Evolutionary conservation across 2,113 vertebrate species (phyloP).

Genomic region (Ptyas mucosa): DNA sequence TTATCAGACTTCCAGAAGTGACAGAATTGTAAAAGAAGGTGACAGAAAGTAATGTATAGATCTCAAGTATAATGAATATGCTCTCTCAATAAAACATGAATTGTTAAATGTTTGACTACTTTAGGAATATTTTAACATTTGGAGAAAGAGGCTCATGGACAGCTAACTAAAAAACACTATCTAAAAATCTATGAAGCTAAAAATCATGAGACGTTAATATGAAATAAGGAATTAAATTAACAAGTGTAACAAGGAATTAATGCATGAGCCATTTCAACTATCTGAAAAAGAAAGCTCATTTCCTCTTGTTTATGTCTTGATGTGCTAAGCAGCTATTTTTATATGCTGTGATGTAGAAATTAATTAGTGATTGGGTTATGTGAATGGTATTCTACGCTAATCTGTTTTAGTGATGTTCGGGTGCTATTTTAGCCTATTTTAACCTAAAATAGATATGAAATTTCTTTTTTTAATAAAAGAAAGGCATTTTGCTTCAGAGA

Average conservation of each 20-base stretch:
- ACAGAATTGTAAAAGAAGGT: neutral
- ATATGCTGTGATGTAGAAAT: neutral
- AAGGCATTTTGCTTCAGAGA: neutral
- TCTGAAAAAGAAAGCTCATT: neutral
- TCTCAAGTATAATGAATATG: neutral
- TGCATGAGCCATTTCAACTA: neutral
- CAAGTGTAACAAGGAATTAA: neutral
- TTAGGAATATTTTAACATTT: neutral
- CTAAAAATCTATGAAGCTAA: no score
- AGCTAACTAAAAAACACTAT: neutral
- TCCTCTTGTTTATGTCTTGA: neutral
- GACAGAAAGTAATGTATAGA: neutral
- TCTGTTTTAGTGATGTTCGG: neutral
- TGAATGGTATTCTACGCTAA: neutral
- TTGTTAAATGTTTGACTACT: neutral
- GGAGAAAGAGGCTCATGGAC: neutral
- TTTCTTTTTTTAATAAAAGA: neutral
- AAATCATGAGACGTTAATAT: neutral
- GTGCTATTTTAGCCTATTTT: neutral
- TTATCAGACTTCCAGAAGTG: neutral
- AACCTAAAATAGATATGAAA: neutral
- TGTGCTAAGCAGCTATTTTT: neutral
- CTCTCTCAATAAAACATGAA: neutral
- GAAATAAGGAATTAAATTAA: neutral
- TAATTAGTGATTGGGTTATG: neutral